These are phyloP conservation scores for Helicoverpa zea DNA, from an alignment of 1,140 invertebrate species.

Conservation along the genomic window DNA sequence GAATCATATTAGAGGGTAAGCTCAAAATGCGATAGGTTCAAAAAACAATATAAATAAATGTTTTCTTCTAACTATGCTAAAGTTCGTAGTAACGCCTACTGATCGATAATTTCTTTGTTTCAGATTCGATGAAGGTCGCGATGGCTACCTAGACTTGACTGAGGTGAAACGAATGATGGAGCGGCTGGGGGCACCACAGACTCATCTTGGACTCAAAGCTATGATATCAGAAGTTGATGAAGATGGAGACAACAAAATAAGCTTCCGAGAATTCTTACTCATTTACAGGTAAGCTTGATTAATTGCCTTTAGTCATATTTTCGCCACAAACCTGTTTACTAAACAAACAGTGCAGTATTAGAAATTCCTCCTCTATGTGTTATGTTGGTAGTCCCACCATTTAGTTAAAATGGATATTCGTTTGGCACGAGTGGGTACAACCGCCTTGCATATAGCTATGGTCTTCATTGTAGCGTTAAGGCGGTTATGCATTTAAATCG, in stretches of 20 bases:
- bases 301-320: neutral
- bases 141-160: slow-evolving; percentile 95
- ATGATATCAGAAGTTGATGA: slow-evolving; percentile 98
- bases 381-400: too few relatives aligned
- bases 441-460: too few relatives aligned
- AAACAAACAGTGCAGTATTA: neutral
- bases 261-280: slow-evolving; percentile 96
- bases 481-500: too few relatives aligned
- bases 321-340: too few relatives aligned
- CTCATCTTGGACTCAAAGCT: slow-evolving; percentile 96
- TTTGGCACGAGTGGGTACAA: too few relatives aligned
- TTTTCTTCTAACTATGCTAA: too few relatives aligned
- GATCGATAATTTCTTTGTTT: slow-evolving; percentile 68
- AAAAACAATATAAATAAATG: too few relatives aligned
- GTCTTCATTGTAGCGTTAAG: too few relatives aligned
- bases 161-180: slow-evolving; percentile 99
- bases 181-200: slow-evolving; percentile 97
- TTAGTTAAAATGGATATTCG: too few relatives aligned
- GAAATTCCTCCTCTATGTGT: too few relatives aligned
- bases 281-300: slow-evolving; percentile 90
- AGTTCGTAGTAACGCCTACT: neutral
- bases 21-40: too few relatives aligned
- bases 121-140: slow-evolving; percentile 96
- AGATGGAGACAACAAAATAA: slow-evolving; percentile 95
- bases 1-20: too few relatives aligned